These are phyloP conservation scores for Capromys pilorides DNA, from an alignment of 2,797 vertebrate species.

Conservation along the genomic window DNA sequence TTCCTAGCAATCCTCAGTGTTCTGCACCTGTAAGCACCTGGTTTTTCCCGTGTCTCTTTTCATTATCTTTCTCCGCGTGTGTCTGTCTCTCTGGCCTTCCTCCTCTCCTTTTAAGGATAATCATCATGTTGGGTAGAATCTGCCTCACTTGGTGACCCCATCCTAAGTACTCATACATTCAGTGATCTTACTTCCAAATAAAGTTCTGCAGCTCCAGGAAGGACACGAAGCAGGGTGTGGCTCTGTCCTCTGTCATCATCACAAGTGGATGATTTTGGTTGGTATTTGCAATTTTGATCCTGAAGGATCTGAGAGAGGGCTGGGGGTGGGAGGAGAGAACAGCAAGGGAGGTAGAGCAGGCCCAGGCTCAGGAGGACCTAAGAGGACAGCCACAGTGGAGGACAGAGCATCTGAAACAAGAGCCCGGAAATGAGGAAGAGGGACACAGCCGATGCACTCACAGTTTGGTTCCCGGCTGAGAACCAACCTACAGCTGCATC, in stretches of 20 bases:
- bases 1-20: not conserved
- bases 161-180: not conserved
- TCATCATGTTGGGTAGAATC: not conserved
- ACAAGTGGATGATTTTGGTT: not conserved
- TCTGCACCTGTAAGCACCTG: not conserved
- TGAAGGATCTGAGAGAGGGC: not conserved
- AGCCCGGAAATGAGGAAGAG: not conserved
- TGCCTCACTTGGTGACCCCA: not conserved
- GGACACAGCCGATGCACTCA: not conserved
- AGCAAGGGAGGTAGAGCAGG: accelerated
- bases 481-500: not conserved
- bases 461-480: not conserved
- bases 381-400: not conserved
- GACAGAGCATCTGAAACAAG: not conserved
- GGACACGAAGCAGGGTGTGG: not conserved
- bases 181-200: not conserved
- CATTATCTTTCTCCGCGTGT: not conserved
- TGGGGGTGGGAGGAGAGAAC: not conserved
- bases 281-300: not conserved
- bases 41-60: accelerated
- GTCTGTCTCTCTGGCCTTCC: not conserved
- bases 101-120: not conserved
- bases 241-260: not conserved
- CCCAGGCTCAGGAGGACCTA: not conserved
- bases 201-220: not conserved